A percentile compares a stretch with the other conserved stretches of the same genome.
Conservation (phyloP, 2,888 invertebrate species). For the Pseudococcus longispinus region DNA sequence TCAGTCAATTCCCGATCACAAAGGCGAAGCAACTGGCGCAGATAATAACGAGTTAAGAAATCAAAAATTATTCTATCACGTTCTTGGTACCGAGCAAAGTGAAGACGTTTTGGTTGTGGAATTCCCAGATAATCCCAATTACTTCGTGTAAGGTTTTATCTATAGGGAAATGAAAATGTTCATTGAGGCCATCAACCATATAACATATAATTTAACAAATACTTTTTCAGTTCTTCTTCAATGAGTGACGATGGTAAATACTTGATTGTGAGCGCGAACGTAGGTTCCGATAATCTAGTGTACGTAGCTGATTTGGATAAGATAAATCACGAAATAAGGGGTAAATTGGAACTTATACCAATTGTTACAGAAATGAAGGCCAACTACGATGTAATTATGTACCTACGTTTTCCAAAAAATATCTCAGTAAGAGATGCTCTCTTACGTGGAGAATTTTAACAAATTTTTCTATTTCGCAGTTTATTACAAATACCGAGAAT, state of each 20-base stretch:
- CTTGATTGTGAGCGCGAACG: conserved; percentile 80
- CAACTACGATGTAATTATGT: conserved; percentile 86
- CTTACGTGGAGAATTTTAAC: conserved; percentile 48
- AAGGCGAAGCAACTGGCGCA: conserved; percentile 87
- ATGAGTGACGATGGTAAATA: conserved; percentile 92
- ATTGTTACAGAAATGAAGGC: conserved; percentile 90
- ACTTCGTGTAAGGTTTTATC: conserved; percentile 75
- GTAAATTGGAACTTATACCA: conserved; percentile 74
- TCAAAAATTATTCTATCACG: conserved; percentile 94
- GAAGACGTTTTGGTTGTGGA: conserved; percentile 88
- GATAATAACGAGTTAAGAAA: conserved; percentile 86
- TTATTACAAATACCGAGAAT: conserved; percentile 85
- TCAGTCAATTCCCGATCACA: too few relatives aligned
- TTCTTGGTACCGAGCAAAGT: conserved; percentile 81
- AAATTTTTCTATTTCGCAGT: conserved; percentile 68
- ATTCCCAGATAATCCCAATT: conserved; percentile 88
- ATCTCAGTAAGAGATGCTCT: too few relatives aligned
- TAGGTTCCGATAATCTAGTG: conserved; percentile 90
- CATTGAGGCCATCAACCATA: too few relatives aligned
- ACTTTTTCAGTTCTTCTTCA: conserved; percentile 73
- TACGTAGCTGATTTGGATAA: conserved; percentile 78
- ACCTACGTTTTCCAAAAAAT: too few relatives aligned
- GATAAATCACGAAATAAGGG: conserved; percentile 69
- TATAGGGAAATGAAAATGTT: too few relatives aligned
- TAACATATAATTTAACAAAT: too few relatives aligned